Evolutionary conservation across 2,113 vertebrate species (phyloP).

Genomic region (Xiphophorus hellerii): DNA sequence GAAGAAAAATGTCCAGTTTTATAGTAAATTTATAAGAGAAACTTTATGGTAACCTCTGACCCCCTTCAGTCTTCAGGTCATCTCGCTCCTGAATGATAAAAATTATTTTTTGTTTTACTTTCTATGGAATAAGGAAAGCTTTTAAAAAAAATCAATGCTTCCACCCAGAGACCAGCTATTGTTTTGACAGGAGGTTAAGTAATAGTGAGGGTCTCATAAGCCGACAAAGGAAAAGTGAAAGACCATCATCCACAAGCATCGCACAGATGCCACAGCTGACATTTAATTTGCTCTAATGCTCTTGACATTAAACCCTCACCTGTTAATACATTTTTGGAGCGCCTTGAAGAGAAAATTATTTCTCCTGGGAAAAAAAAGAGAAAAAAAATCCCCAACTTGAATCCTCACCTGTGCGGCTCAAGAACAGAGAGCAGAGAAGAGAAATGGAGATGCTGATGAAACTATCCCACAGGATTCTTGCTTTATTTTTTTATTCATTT

Average conservation of each 20-base stretch:
- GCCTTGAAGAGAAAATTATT: constrained; percentile 2
- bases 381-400: not conserved
- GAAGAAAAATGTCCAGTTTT: no score
- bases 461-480: not conserved
- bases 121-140: no score
- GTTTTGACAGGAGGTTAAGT: constrained; percentile 1
- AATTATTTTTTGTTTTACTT: no score
- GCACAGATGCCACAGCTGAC: not conserved
- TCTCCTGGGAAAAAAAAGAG: not conserved
- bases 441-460: not conserved
- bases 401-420: not conserved
- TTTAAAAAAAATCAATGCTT: not conserved
- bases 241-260: not conserved
- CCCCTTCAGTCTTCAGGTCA: no score
- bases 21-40: no score
- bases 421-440: not conserved
- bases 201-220: not conserved
- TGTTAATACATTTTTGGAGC: not conserved
- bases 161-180: not conserved
- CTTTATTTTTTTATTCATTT: no score
- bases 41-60: no score
- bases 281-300: not conserved
- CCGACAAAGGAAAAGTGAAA: not conserved
- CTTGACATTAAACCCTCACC: not conserved
- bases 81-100: no score